phyloP scores from a whole-genome alignment of 2,888 invertebrate genomes.

The Pegoplata infirma region DNA sequence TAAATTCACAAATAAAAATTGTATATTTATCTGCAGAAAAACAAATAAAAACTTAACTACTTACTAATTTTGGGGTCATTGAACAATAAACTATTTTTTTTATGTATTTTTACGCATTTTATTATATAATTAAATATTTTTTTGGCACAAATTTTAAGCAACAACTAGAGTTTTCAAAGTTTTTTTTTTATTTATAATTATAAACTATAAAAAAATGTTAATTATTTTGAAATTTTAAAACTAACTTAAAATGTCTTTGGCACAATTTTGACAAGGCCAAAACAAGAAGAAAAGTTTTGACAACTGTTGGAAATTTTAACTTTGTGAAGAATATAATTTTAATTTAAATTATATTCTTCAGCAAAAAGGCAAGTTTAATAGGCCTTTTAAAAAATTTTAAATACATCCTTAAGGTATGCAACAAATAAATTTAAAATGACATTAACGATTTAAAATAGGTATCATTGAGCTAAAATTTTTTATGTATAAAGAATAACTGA shows the following conservation, averaged over 20 bases:
- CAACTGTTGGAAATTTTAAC: background rate
- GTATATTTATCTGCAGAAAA: background rate
- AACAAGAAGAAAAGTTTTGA: background rate
- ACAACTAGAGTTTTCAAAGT: background rate
- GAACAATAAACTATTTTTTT: no score
- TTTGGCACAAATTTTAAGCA: conserved; percentile 40
- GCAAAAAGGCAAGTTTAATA: no score
- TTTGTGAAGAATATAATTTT: background rate
- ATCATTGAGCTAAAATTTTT: no score
- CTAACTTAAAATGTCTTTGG: background rate
- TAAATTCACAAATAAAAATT: background rate
- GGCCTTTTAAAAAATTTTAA: no score
- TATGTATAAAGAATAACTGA: no score
- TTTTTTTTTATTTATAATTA: background rate
- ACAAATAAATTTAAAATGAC: no score
- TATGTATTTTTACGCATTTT: background rate
- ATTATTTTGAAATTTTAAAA: background rate
- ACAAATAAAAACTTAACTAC: background rate
- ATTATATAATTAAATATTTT: conserved; percentile 15
- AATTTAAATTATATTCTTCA: background rate
- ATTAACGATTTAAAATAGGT: no score
- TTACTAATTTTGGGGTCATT: conserved; percentile 38
- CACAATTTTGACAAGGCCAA: no score
- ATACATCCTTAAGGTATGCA: no score
- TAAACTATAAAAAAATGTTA: conserved; percentile 3